phyloP scores from a whole-genome alignment of 2,113 vertebrate genomes.

The Sturnus vulgaris region DNA sequence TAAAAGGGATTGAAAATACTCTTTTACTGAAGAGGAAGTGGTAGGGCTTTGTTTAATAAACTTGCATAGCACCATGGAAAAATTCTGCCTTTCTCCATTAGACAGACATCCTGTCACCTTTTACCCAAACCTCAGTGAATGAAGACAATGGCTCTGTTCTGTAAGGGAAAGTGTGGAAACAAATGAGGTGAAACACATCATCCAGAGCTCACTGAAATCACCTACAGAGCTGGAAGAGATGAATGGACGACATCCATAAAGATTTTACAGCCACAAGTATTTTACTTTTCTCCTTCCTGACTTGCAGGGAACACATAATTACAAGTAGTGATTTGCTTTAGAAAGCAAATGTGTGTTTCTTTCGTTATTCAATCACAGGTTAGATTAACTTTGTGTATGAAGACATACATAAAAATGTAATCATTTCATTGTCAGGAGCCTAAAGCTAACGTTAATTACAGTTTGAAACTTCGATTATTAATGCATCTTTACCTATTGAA shows the following conservation, averaged over 20 bases:
- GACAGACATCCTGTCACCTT: neutral
- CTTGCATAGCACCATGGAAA: neutral
- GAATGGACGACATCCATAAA: neutral
- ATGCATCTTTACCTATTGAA: slow-evolving; percentile 78
- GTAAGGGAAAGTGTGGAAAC: neutral
- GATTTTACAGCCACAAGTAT: neutral
- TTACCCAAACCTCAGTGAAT: neutral
- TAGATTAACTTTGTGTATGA: slow-evolving; percentile 72
- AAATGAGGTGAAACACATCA: neutral
- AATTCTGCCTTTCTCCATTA: neutral
- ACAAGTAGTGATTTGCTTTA: slow-evolving; percentile 51
- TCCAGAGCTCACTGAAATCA: neutral
- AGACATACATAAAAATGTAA: slow-evolving; percentile 76
- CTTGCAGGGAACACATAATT: slow-evolving; percentile 43
- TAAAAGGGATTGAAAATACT: neutral
- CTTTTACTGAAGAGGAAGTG: neutral
- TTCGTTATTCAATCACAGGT: slow-evolving; percentile 55
- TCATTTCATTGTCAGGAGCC: slow-evolving; percentile 74
- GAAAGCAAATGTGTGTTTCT: slow-evolving; percentile 25
- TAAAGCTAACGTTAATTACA: slow-evolving; percentile 79
- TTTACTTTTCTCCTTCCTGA: neutral
- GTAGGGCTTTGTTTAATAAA: neutral
- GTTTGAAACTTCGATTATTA: slow-evolving; percentile 79
- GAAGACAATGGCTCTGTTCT: neutral
- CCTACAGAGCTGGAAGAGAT: neutral